Conservation (phyloP, 2,113 vertebrate species). For the Cochlearius cochlearius region DNA sequence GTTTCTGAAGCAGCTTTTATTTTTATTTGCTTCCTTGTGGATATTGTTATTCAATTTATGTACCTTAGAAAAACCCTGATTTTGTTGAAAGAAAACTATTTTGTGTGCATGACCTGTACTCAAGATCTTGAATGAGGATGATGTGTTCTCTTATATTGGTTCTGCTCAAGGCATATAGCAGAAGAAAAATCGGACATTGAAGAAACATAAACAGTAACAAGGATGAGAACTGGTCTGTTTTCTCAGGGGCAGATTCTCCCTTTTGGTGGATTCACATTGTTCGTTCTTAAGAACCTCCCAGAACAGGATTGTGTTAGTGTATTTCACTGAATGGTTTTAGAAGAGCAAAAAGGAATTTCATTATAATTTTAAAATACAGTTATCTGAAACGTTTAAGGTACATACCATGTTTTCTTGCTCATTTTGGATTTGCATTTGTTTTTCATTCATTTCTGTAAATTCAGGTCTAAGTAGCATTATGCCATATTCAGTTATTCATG, state of each 20-base stretch:
- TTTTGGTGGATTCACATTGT: background rate
- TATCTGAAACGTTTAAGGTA: background rate
- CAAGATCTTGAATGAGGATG: background rate
- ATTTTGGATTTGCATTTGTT: background rate
- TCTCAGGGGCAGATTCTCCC: background rate
- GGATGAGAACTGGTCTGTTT: background rate
- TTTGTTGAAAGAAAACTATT: background rate
- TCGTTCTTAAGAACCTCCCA: background rate
- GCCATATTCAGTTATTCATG: background rate
- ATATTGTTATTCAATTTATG: background rate
- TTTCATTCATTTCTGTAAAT: background rate
- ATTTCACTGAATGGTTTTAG: background rate
- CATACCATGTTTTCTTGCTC: background rate
- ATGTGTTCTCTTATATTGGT: background rate
- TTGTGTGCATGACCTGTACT: background rate
- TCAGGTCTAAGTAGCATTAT: background rate
- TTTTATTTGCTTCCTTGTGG: background rate
- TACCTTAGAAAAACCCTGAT: background rate
- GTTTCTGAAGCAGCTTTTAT: background rate
- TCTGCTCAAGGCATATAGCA: background rate
- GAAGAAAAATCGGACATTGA: background rate
- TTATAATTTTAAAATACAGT: background rate
- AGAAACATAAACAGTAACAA: background rate
- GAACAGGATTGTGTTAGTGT: background rate
- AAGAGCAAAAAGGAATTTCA: background rate